Conservation (phyloP, 2,888 invertebrate genomes). For the Zygothrica quintamaculata region DNA sequence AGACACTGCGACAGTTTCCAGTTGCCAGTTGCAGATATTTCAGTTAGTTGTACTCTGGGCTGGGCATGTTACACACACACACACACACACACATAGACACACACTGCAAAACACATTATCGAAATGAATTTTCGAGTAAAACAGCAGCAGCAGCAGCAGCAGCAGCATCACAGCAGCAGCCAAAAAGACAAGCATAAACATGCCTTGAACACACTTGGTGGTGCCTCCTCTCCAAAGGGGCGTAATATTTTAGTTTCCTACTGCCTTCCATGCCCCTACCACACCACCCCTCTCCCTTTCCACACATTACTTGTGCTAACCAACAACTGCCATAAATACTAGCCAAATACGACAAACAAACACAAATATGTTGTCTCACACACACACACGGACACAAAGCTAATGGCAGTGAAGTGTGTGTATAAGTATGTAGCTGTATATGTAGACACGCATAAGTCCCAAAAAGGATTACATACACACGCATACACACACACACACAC, state of each 20-base stretch:
- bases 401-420: background rate
- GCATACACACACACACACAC: slow-evolving; percentile 10
- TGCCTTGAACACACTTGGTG: slow-evolving; percentile 43
- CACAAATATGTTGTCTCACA: slow-evolving; percentile 57
- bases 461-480: slow-evolving; percentile 35
- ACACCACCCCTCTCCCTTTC: too few relatives aligned
- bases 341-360: slow-evolving; percentile 31
- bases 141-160: slow-evolving; percentile 46
- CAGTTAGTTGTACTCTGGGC: slow-evolving; percentile 7
- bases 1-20: slow-evolving; percentile 23
- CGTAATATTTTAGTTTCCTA: too few relatives aligned
- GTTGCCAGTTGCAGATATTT: slow-evolving; percentile 22
- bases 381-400: slow-evolving; percentile 9
- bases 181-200: slow-evolving; percentile 53
- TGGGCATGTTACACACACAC: too few relatives aligned
- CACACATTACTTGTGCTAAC: too few relatives aligned
- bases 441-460: slow-evolving; percentile 11
- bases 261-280: too few relatives aligned
- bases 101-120: slow-evolving; percentile 56
- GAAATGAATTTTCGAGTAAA: slow-evolving; percentile 57
- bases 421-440: slow-evolving; percentile 2
- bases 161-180: slow-evolving; percentile 34
- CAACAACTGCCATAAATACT: slow-evolving; percentile 47
- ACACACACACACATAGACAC: too few relatives aligned
- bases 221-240: slow-evolving; percentile 4